Evolutionary conservation across 2,113 vertebrate genomes (phyloP), one percentile per base, ranked within the genome.

Genomic region (Isichthys henryi): DNA sequence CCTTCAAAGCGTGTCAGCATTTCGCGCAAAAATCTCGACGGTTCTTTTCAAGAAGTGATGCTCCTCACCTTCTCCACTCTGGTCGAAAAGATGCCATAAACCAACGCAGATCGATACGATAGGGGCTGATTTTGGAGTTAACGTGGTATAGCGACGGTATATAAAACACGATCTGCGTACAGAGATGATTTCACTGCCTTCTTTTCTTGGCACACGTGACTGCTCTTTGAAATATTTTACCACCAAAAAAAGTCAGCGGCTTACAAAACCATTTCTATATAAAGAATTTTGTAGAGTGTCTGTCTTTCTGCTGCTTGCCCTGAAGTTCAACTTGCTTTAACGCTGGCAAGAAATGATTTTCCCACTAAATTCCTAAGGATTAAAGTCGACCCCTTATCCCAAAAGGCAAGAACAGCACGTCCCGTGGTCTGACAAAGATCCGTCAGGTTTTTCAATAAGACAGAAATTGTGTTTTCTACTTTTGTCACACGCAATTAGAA

Each of bases 291-390:
- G 89, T 66, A 86, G 84, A 89, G 88, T 74, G 88, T 91, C 56
- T 89, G 89, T 35, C 88, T 92, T 87, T 88, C 85, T 90, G 19
- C 90, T 92, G 91, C 94, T 93, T 92, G 91, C 89, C 92, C 94
- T 92, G 88, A 82, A 92, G 90, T 87, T 93, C 93, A 83, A 91
- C 91, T 95, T 11, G 92, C 91, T 93, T 94, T 89, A 91, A 89
- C 89, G 87, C 91, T 94, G 94, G 92, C 92, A 93, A 90, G 89
- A 92, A 84, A 80, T 89, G 83, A 89, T 80, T 91, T 95, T 95
- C 94, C 94, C 94, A 95, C 92, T 89, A 92, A 93, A 93, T 92
- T 92, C 91, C 91, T 88, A 50, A 35, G 89, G 89, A 58, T 90
- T 91, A 88, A 92, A 94, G 90, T 89, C 50, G 13, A 80, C 39